These are phyloP conservation scores for Myotis vivesi DNA, from an alignment of 2,797 vertebrate genomes.

Conservation along the genomic window DNA sequence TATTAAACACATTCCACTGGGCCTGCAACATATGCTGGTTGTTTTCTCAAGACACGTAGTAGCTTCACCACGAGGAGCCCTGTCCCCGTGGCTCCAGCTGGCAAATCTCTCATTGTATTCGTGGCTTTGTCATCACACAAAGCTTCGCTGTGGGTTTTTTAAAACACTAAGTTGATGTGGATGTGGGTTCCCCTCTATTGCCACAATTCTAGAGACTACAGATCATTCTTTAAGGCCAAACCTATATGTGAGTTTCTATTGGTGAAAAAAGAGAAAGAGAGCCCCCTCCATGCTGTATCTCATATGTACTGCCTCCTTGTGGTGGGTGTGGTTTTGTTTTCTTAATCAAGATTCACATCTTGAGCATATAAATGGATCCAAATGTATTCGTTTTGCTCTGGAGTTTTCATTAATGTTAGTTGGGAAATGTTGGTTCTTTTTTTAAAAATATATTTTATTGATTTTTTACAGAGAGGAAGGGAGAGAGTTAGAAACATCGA, in stretches of 20 bases:
- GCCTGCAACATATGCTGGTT: slow-evolving; percentile 27
- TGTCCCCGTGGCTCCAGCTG: slow-evolving; percentile 31
- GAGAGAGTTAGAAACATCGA: too few species aligned
- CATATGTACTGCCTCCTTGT: not conserved
- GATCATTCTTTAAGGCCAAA: slow-evolving; percentile 45
- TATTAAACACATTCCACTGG: slow-evolving; percentile 69
- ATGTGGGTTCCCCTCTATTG: slow-evolving; percentile 41
- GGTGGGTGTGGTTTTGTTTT: not conserved
- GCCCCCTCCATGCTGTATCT: not conserved
- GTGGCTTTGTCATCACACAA: slow-evolving; percentile 43
- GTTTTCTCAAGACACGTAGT: slow-evolving; percentile 44
- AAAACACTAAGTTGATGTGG: slow-evolving; percentile 48
- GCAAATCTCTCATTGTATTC: slow-evolving; percentile 31
- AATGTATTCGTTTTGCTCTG: not conserved
- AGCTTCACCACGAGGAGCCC: slow-evolving; percentile 51
- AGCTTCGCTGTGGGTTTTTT: slow-evolving; percentile 46
- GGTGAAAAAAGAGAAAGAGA: slow-evolving; percentile 12
- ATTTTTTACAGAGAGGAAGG: too few species aligned
- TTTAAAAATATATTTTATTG: too few species aligned
- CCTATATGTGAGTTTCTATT: not conserved
- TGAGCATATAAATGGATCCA: not conserved
- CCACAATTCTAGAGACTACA: slow-evolving; percentile 43
- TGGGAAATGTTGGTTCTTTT: slow-evolving; percentile 23
- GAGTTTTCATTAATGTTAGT: not conserved
- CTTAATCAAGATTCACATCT: not conserved